These are phyloP conservation scores for Pelmatolapia mariae DNA, from an alignment of 2,113 vertebrate species.

Conservation along the genomic window DNA sequence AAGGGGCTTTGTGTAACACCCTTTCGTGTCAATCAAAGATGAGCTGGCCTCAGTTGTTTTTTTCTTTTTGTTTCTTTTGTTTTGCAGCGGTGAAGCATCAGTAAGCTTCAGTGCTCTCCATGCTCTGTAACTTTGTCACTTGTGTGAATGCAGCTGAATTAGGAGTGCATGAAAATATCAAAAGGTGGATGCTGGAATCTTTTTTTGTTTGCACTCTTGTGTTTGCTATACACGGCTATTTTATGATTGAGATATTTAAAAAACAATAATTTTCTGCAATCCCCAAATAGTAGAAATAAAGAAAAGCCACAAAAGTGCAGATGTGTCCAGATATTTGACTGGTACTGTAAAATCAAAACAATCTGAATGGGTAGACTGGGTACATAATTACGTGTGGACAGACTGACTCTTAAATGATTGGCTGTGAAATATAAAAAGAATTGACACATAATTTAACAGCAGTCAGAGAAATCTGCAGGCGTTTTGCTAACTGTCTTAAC, in stretches of 20 bases:
- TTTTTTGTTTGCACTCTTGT: not conserved
- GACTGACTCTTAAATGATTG: not conserved
- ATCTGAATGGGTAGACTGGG: not conserved
- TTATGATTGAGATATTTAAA: not conserved
- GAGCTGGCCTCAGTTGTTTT: not conserved
- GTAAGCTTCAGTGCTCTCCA: not conserved
- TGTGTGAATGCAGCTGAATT: not conserved
- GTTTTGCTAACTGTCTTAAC: not conserved
- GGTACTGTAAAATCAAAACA: not conserved
- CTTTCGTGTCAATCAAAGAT: rapidly evolving
- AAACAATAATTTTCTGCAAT: not conserved
- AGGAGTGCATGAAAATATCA: not conserved
- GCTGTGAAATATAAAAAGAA: not conserved
- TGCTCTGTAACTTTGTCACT: not conserved
- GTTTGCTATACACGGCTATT: rapidly evolving
- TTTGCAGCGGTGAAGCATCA: rapidly evolving
- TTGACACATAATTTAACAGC: not conserved
- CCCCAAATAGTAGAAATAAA: not conserved
- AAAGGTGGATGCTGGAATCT: not conserved
- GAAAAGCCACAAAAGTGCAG: not conserved
- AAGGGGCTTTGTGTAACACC: not conserved
- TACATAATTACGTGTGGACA: not conserved
- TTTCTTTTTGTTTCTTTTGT: not conserved
- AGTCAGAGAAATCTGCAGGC: not conserved
- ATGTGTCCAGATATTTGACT: not conserved